Evolutionary conservation across 2,888 invertebrate genomes (phyloP).

Genomic region (Isoperla grammatica): DNA sequence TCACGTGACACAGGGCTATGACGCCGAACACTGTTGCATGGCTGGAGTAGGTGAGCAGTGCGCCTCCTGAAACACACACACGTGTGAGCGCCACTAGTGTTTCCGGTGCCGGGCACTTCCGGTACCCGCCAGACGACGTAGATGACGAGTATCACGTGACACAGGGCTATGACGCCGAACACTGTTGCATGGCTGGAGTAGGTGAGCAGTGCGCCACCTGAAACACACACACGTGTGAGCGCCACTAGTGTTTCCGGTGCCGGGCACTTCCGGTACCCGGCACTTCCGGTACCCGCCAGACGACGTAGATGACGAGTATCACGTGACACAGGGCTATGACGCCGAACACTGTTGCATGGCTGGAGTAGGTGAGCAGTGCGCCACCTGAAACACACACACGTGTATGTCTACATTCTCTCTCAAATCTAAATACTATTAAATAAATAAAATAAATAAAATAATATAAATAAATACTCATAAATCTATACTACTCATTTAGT

Average conservation of each 20-base stretch:
- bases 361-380: conserved; percentile 38
- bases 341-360: conserved; percentile 40
- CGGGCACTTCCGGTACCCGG: conserved; percentile 30
- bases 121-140: conserved; percentile 39
- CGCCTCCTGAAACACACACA: conserved; percentile 34
- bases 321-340: conserved; percentile 38
- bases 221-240: not conserved
- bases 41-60: conserved; percentile 39
- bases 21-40: conserved; percentile 41
- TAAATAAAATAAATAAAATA: no score
- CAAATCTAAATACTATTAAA: no score
- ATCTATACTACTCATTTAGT: no score
- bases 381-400: conserved; percentile 35
- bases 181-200: conserved; percentile 39
- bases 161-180: conserved; percentile 39
- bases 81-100: not conserved
- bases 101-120: conserved; percentile 25
- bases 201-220: conserved; percentile 40
- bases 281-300: conserved; percentile 33
- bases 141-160: conserved; percentile 39
- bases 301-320: conserved; percentile 40
- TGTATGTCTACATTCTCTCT: no score
- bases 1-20: conserved; percentile 36
- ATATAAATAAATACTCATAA: no score
- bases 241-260: not conserved